A percentile compares a stretch with the other conserved stretches of the same genome.
These are phyloP conservation scores for Amphilophus citrinellus DNA, from an alignment of 2,113 vertebrate genomes.

Conservation along the genomic window DNA sequence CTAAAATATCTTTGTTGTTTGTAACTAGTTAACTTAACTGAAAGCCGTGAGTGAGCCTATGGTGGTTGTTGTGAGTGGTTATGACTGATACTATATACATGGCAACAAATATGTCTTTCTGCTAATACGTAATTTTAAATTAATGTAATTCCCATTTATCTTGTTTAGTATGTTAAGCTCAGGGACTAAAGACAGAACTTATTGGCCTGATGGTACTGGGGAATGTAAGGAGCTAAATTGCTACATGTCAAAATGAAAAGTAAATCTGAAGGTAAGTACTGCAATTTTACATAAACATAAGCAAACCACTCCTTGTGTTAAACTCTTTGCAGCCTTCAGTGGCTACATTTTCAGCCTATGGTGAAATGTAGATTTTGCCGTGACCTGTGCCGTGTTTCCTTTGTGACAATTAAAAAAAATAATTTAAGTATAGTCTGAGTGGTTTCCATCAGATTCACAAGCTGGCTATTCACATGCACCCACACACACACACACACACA, in stretches of 20 bases:
- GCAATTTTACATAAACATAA: neutral
- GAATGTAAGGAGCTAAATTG: neutral
- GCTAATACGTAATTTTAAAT: neutral
- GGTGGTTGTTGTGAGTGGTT: neutral
- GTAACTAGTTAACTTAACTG: neutral
- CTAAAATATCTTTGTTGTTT: neutral
- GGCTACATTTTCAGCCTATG: neutral
- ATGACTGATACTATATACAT: neutral
- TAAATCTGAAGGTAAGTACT: neutral
- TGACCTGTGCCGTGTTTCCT: slow-evolving; percentile 22
- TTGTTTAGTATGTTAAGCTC: neutral
- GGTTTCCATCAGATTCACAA: slow-evolving; percentile 52
- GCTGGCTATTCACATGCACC: slow-evolving; percentile 11
- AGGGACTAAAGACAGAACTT: neutral
- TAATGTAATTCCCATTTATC: neutral
- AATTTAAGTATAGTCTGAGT: slow-evolving; percentile 54
- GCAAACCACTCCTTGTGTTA: neutral
- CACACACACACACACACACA: neutral
- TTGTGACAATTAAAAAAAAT: slow-evolving; percentile 31
- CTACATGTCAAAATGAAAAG: neutral
- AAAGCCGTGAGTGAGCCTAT: neutral
- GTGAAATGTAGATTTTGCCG: slow-evolving; percentile 14
- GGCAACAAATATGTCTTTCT: neutral
- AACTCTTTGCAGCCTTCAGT: neutral
- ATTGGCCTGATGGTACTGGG: neutral